Conservation (phyloP, 2,888 invertebrate genomes). For the Pseudanteris insignis region DNA sequence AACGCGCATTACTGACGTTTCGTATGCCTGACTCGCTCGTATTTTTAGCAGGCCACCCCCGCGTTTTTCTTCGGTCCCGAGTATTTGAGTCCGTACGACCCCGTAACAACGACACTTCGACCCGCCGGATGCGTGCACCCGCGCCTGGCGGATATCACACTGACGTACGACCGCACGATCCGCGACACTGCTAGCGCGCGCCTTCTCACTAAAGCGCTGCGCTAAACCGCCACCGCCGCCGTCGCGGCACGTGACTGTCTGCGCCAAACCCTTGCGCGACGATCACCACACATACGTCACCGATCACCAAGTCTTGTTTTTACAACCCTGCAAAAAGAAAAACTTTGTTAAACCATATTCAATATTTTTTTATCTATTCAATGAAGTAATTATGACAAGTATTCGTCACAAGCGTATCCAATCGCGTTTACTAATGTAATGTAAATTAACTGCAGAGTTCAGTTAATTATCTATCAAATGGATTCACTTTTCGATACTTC, state of each 20-base stretch:
- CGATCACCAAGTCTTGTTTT: neutral
- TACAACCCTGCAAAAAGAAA: neutral
- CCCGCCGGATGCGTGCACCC: slow-evolving; percentile 6
- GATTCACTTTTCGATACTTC: too few species aligned
- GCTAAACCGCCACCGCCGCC: neutral
- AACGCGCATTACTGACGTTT: slow-evolving; percentile 10
- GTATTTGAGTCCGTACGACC: too few species aligned
- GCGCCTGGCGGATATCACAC: slow-evolving; percentile 6
- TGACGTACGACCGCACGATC: slow-evolving; percentile 20
- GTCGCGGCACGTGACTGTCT: slow-evolving; percentile 31
- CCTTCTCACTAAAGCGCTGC: slow-evolving; percentile 12
- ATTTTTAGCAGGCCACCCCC: slow-evolving; percentile 14
- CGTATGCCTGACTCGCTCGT: neutral
- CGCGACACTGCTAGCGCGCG: too few species aligned
- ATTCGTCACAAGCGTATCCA: too few species aligned
- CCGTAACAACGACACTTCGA: too few species aligned
- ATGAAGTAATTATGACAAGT: slow-evolving; percentile 2
- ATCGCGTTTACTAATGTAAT: too few species aligned
- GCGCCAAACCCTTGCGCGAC: slow-evolving; percentile 17
- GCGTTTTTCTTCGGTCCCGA: too few species aligned
- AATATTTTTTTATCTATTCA: too few species aligned
- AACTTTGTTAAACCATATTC: neutral
- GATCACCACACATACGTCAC: neutral
- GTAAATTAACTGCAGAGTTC: too few species aligned
- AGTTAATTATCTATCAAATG: too few species aligned